phyloP scores from a whole-genome alignment of 1,140 invertebrate species.

The Lasaia peninsularis region DNA sequence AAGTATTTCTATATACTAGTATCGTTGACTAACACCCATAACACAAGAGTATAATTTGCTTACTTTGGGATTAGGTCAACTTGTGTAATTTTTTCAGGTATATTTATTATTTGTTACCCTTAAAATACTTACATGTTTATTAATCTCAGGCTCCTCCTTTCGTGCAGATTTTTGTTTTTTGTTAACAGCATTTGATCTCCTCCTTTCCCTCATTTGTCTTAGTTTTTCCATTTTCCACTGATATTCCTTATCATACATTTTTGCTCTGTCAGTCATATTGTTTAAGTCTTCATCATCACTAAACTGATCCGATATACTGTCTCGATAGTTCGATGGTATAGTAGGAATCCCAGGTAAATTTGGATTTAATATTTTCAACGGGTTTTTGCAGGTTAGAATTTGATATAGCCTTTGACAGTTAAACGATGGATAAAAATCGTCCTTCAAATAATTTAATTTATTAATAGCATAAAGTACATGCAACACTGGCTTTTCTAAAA shows the following conservation, averaged over 20 bases:
- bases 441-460: conserved; percentile 80
- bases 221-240: conserved; percentile 69
- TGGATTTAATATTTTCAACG: conserved; percentile 72
- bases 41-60: too few species aligned
- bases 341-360: conserved; percentile 42
- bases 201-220: conserved; percentile 60
- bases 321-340: conserved; percentile 32
- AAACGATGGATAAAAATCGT: conserved; percentile 82
- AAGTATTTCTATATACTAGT: too few species aligned
- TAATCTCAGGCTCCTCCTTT: conserved; percentile 48
- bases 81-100: too few species aligned
- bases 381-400: conserved; percentile 78
- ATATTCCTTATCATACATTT: conserved; percentile 64
- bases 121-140: conserved; percentile 46
- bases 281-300: conserved; percentile 54
- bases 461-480: conserved; percentile 82
- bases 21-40: too few species aligned
- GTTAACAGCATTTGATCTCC: conserved; percentile 48
- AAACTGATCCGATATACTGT: conserved; percentile 42
- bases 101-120: not conserved
- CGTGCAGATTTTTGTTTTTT: conserved; percentile 45
- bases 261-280: conserved; percentile 71
- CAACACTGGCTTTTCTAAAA: conserved; percentile 83
- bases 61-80: too few species aligned
- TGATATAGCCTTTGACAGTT: conserved; percentile 80